A percentile compares a stretch with the other conserved stretches of the same genome.
phyloP scores from a whole-genome alignment of 2,113 vertebrate species.

The Pyxicephalus adspersus region DNA sequence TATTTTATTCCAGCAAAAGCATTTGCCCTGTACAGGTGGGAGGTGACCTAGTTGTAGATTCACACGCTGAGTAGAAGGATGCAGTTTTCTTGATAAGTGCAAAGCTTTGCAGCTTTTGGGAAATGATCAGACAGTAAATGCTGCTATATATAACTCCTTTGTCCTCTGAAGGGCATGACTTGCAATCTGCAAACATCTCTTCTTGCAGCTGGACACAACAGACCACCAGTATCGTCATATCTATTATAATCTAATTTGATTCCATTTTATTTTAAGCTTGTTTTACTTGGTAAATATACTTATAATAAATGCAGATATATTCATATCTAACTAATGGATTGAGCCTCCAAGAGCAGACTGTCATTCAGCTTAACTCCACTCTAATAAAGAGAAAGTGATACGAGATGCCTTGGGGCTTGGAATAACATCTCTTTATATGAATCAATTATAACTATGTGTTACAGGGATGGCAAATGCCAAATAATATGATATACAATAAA shows the following conservation, averaged over 20 bases:
- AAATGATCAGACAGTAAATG: slow-evolving; percentile 12
- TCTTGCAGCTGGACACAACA: neutral
- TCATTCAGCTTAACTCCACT: neutral
- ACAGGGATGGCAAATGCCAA: neutral
- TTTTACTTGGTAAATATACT: neutral
- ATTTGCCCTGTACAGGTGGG: slow-evolving; percentile 18
- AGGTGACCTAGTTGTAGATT: slow-evolving; percentile 49
- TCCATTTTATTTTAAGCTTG: no score
- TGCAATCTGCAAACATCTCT: neutral
- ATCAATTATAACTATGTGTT: neutral
- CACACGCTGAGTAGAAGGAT: neutral
- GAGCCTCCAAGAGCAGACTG: neutral
- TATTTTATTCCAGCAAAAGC: slow-evolving; percentile 42
- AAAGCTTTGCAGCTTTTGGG: slow-evolving; percentile 22
- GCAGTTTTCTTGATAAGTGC: slow-evolving; percentile 19
- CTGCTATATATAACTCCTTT: slow-evolving; percentile 23
- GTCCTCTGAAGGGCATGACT: slow-evolving; percentile 17
- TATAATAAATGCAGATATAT: neutral
- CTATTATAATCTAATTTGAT: neutral
- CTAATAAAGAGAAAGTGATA: neutral
- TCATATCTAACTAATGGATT: neutral
- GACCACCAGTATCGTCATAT: neutral
- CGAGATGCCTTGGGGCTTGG: neutral
- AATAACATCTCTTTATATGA: neutral
- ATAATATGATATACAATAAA: neutral